phyloP scores from a whole-genome alignment of 2,888 invertebrate species.

The Euphydryas editha region DNA sequence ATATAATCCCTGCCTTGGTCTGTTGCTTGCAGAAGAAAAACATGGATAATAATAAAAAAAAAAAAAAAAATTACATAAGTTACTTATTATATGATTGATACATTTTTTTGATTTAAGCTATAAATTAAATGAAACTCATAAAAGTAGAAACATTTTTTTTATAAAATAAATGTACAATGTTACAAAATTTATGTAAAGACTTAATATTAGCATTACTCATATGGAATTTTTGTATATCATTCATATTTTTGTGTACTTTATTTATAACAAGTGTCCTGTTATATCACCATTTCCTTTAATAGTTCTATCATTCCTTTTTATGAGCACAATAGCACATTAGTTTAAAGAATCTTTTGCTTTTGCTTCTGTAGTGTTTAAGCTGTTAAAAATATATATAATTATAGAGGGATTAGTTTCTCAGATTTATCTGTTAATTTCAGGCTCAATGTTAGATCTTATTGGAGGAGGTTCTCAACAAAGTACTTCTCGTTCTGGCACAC shows the following conservation, averaged over 20 bases:
- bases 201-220: neutral
- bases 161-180: neutral
- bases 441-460: conserved; percentile 87
- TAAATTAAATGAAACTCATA: neutral
- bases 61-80: neutral
- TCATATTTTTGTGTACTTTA: neutral
- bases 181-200: neutral
- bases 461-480: conserved; percentile 83
- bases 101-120: neutral
- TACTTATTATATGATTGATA: no score
- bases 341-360: neutral
- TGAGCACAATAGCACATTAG: neutral
- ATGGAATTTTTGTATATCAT: neutral
- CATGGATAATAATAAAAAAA: neutral
- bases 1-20: conserved; percentile 71
- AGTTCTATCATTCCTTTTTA: neutral
- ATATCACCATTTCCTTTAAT: neutral
- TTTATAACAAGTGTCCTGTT: neutral
- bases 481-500: conserved; percentile 91
- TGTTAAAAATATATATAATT: neutral
- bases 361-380: conserved; percentile 39
- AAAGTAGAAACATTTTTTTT: neutral
- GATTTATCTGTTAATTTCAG: conserved; percentile 53
- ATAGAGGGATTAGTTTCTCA: neutral
- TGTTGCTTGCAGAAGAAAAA: conserved; percentile 65